Evolutionary conservation across 2,113 vertebrate genomes (phyloP), one percentile per base, ranked within the genome.

Genomic region (Macrotus californicus): DNA sequence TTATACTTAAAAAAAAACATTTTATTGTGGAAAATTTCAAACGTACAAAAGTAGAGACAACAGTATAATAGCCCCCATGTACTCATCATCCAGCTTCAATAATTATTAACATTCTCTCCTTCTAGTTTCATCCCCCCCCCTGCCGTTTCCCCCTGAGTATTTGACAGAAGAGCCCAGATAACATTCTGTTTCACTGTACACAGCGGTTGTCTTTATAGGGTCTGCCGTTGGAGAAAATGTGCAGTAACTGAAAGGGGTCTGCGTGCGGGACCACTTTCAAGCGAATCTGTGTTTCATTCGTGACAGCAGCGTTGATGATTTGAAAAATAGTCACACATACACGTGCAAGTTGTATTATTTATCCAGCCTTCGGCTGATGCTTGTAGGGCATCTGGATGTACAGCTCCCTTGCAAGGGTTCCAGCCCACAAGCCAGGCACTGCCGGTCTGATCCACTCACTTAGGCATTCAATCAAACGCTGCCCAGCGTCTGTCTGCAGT

Each of bases 261-360:
- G 87, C 61, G 31, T 29, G 46, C 75, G 79, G 48, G 77, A 34
- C 82, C 24, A 21, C 43, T 80, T 83, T 79, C 10, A 29, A 93
- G 82, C 19, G 56, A 92, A 96, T 96, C 95, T 96, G 95, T 87
- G 94, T 95, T 96, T 95, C 83, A 80, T 96, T 94, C 52, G 1
- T 94, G 94, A 96, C 73, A 87, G 96, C 94, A 91, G 86, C 69
- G 69, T 56, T 11, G 95, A 97, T 94, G 97, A 97, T 91, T 96
- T 97, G 97, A 97, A 97, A 97, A 97, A 96, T 24, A 96, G 97
- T 96, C 95, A 89, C 91, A 96, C 95, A 87, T 94, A 84, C 54
- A 89, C 2, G 7, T 93, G 96, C 91, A 73, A 73, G 73, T 97
- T 97, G 96, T 97, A 96, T 89, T 96, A 95, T 97, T 94, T 95